Conservation (phyloP, 2,888 invertebrate genomes). For the Drosophila kanekoi region DNA sequence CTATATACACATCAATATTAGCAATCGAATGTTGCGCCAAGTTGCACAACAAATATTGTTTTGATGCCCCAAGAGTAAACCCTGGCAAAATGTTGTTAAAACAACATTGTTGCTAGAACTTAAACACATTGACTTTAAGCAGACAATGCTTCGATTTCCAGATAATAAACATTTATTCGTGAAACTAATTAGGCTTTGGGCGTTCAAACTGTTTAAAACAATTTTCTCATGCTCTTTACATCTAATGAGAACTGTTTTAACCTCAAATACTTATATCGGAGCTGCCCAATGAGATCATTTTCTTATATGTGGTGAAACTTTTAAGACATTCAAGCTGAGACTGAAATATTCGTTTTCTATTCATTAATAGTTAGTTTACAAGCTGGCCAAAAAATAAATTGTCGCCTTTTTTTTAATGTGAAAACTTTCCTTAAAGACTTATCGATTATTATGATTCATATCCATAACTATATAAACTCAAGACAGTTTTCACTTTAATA, state of each 20-base stretch:
- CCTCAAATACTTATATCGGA: too few relatives aligned
- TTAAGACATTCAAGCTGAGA: not conserved
- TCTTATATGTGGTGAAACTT: not conserved
- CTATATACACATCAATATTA: not conserved
- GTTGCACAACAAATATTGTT: not conserved
- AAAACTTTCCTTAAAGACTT: too few relatives aligned
- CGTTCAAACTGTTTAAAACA: not conserved
- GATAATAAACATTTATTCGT: not conserved
- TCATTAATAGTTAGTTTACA: too few relatives aligned
- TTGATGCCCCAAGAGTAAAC: not conserved
- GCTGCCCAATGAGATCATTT: not conserved
- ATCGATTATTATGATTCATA: too few relatives aligned
- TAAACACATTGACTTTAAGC: too few relatives aligned
- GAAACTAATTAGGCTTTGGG: not conserved
- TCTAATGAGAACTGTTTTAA: too few relatives aligned
- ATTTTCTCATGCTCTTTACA: too few relatives aligned
- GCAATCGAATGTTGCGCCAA: conserved; percentile 9
- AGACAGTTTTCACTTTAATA: too few relatives aligned
- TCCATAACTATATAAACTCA: too few relatives aligned
- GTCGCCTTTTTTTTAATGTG: too few relatives aligned
- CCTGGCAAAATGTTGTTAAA: conserved; percentile 13
- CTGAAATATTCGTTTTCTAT: too few relatives aligned
- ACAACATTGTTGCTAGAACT: conserved; percentile 2
- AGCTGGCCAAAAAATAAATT: too few relatives aligned
- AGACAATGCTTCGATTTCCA: not conserved